Evolutionary conservation across 35 echinoderm and acorn worm genomes (phyloP).

Genomic region (Apostichopus japonicus): DNA sequence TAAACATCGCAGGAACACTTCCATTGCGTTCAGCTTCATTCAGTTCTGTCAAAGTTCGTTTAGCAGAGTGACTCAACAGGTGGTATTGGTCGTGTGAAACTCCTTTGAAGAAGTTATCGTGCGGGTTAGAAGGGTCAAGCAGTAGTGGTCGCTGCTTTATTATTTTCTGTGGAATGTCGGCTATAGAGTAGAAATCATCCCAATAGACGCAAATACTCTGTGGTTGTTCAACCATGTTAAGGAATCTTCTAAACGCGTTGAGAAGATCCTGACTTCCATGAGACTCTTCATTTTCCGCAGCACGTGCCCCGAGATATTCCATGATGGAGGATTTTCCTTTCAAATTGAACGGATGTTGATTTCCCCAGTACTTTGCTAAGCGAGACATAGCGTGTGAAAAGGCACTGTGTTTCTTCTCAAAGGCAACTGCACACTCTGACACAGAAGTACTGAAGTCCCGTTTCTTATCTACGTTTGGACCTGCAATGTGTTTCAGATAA

Average conservation of each 20-base stretch:
- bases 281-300: background rate
- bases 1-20: background rate
- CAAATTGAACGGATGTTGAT: background rate
- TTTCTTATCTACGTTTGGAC: background rate
- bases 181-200: background rate
- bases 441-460: slow-evolving; percentile 37
- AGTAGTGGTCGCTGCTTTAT: background rate
- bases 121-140: slow-evolving; percentile 38
- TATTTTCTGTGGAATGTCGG: background rate
- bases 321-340: slow-evolving; percentile 27
- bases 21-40: background rate
- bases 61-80: background rate
- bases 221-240: background rate
- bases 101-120: slow-evolving; percentile 15
- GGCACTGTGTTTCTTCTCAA: slow-evolving; percentile 41
- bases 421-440: slow-evolving; percentile 30
- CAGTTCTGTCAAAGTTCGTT: background rate
- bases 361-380: slow-evolving; percentile 35
- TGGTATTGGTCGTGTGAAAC: background rate
- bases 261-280: background rate
- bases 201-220: slow-evolving; percentile 10
- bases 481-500: background rate
- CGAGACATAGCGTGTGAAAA: slow-evolving; percentile 50
- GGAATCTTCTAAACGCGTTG: slow-evolving; percentile 5
- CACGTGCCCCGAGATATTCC: slow-evolving; percentile 31